phyloP scores from a whole-genome alignment of 37 sponge, comb jelly and placozoan genomes.

The Aphrocallistes beatrix region DNA sequence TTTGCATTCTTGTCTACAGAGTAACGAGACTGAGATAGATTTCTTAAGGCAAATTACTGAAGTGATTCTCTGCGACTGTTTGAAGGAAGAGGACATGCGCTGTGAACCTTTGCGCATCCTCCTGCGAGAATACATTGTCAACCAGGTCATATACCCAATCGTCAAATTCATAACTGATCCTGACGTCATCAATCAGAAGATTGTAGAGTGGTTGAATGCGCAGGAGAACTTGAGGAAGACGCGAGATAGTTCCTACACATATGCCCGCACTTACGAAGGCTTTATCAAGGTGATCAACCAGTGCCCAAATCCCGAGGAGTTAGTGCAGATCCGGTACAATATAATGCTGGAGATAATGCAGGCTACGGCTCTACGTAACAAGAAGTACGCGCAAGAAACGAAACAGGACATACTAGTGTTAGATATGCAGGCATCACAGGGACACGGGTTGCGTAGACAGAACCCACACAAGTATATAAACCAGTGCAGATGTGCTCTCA shows the following conservation, averaged over 20 bases:
- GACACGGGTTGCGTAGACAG: conserved; percentile 43
- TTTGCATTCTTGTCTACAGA: conserved; percentile 41
- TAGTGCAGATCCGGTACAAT: conserved; percentile 43
- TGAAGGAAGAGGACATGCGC: conserved; percentile 33
- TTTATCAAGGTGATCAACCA: conserved; percentile 63
- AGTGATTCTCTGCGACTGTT: conserved; percentile 43
- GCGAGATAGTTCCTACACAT: conserved; percentile 32
- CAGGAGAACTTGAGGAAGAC: conserved; percentile 45
- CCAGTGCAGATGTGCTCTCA: conserved; percentile 44
- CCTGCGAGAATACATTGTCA: conserved; percentile 45
- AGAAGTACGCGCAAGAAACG: conserved; percentile 40
- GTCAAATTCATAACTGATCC: conserved; percentile 75
- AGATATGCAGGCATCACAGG: conserved; percentile 63
- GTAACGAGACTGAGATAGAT: conserved; percentile 42
- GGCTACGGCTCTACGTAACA: conserved; percentile 60
- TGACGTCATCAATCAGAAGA: conserved; percentile 73
- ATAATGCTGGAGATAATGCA: conserved; percentile 82
- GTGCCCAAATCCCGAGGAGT: conserved; percentile 39
- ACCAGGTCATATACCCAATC: conserved; percentile 48
- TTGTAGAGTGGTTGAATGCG: conserved; percentile 36
- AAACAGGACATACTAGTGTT: conserved; percentile 45
- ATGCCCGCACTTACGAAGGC: conserved; percentile 46
- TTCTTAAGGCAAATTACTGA: conserved; percentile 55
- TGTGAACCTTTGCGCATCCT: conserved; percentile 47
- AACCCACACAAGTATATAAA: conserved; percentile 54